A percentile compares a stretch with the other conserved stretches of the same genome.
Evolutionary conservation across 2,797 vertebrate species (phyloP).

Genomic region (Bryconaethiops microstoma): DNA sequence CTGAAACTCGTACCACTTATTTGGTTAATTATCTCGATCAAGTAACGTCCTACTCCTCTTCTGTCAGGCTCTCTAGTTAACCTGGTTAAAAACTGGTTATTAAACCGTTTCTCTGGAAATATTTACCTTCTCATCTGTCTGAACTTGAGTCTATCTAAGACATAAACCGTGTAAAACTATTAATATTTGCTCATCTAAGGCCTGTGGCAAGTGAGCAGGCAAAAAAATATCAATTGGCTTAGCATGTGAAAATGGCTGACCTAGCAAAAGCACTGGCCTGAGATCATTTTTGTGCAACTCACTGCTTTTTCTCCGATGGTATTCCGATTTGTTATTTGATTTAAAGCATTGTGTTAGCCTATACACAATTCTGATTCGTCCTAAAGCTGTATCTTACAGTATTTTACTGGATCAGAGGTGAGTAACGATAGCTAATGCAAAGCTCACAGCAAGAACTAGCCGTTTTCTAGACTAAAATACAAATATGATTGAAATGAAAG

Average conservation of each 20-base stretch:
- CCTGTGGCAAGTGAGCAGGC: slow-evolving; percentile 35
- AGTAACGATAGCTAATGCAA: neutral
- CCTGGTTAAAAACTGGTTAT: neutral
- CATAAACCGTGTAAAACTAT: neutral
- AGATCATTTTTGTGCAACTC: neutral
- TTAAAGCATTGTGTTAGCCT: neutral
- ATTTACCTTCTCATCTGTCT: neutral
- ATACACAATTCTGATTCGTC: neutral
- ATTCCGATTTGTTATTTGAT: neutral
- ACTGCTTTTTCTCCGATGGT: neutral
- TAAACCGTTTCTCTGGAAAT: neutral
- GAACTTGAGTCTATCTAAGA: neutral
- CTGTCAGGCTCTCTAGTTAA: neutral
- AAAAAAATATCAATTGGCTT: slow-evolving; percentile 37
- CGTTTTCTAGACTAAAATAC: neutral
- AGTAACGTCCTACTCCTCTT: neutral
- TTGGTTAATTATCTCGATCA: neutral
- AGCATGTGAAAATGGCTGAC: slow-evolving; percentile 62
- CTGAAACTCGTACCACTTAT: neutral
- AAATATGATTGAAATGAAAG: neutral
- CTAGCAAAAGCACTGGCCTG: slow-evolving; percentile 47
- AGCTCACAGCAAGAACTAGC: neutral
- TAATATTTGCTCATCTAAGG: slow-evolving; percentile 1
- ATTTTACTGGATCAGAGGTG: neutral
- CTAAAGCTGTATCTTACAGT: neutral